phyloP scores from a whole-genome alignment of 1,140 invertebrate species.

The Lordiphosa collinella region DNA sequence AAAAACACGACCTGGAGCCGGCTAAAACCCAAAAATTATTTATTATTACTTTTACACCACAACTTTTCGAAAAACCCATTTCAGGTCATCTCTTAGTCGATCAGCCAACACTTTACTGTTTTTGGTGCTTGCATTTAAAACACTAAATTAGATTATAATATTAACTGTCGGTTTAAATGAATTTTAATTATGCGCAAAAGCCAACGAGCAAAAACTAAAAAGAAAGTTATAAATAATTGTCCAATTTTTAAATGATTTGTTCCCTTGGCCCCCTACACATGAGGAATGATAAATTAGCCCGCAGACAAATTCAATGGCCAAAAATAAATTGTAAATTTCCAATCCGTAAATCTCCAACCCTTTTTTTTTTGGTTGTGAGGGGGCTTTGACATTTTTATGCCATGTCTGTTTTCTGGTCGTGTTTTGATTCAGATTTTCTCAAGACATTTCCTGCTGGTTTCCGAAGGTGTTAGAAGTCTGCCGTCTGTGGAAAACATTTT shows the following conservation, averaged over 20 bases:
- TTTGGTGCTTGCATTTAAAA: background rate
- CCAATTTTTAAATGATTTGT: slow-evolving; percentile 16
- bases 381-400: slow-evolving; percentile 58
- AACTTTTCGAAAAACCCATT: too few relatives aligned
- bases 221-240: slow-evolving; percentile 13
- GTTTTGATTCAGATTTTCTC: slow-evolving; percentile 51
- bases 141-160: slow-evolving; percentile 14
- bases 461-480: slow-evolving; percentile 60
- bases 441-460: slow-evolving; percentile 56
- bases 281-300: slow-evolving; percentile 23
- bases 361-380: too few relatives aligned
- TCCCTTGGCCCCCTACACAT: background rate
- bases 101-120: background rate
- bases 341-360: slow-evolving; percentile 11
- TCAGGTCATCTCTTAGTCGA: background rate
- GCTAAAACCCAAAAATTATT: too few relatives aligned
- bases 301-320: slow-evolving; percentile 38
- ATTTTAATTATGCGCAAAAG: slow-evolving; percentile 20
- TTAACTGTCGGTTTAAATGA: slow-evolving; percentile 9
- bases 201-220: background rate
- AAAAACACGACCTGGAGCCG: too few relatives aligned
- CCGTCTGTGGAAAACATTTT: slow-evolving; percentile 63
- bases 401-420: slow-evolving; percentile 39
- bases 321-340: slow-evolving; percentile 49
- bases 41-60: too few relatives aligned